phyloP scores from a whole-genome alignment of 2,888 invertebrate genomes.

The Cheilosia impressa region DNA sequence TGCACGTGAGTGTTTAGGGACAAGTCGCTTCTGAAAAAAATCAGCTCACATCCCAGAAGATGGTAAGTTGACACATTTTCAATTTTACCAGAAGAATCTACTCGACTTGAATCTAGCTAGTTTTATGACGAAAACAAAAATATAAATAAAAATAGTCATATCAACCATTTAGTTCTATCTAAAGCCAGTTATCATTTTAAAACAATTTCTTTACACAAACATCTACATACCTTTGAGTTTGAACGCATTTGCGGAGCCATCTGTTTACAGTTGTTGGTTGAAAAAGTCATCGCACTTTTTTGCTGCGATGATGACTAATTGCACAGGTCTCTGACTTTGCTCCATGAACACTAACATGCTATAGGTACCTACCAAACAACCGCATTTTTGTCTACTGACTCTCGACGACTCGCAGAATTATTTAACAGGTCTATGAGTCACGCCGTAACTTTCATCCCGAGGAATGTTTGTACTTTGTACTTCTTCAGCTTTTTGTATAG shows the following conservation, averaged over 20 bases:
- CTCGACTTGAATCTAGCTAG: no score
- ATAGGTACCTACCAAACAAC: constrained; percentile 10
- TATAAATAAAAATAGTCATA: no score
- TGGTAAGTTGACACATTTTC: no score
- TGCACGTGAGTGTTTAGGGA: no score
- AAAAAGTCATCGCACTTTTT: constrained; percentile 46
- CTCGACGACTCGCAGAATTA: constrained; percentile 73
- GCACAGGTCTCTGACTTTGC: constrained; percentile 37
- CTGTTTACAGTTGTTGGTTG: background rate
- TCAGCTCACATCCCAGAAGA: no score
- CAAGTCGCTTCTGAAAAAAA: no score
- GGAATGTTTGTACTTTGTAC: constrained; percentile 47
- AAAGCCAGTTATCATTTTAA: no score
- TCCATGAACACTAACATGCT: constrained; percentile 52
- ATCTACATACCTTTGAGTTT: background rate
- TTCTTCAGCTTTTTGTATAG: constrained; percentile 21
- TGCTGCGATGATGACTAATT: constrained; percentile 65
- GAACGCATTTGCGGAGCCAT: background rate
- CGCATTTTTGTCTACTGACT: constrained; percentile 75
- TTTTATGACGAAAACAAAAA: no score
- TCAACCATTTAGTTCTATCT: no score
- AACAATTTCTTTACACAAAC: background rate
- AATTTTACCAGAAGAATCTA: no score
- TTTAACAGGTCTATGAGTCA: constrained; percentile 71
- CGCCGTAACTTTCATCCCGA: constrained; percentile 63